Evolutionary conservation across 1,140 invertebrate species (phyloP).

Genomic region (Aphaenogaster ashmeadi): DNA sequence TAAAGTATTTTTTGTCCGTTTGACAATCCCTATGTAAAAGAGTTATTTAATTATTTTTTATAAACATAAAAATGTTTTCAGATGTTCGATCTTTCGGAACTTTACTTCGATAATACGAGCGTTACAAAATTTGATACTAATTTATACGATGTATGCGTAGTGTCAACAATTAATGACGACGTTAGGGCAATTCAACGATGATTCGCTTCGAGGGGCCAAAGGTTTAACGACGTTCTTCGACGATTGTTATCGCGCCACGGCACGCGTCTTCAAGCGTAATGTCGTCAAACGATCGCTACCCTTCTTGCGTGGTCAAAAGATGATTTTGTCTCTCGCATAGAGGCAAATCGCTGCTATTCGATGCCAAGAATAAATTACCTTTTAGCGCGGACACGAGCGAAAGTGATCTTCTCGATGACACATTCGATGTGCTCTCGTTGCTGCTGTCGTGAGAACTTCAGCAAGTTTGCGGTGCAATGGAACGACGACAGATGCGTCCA

Average conservation of each 20-base stretch:
- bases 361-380: neutral
- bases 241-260: conserved; percentile 78
- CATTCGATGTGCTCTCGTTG: conserved; percentile 59
- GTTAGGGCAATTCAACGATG: neutral
- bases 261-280: conserved; percentile 75
- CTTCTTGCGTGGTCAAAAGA: conserved; percentile 40
- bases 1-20: neutral
- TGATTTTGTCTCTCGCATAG: conserved; percentile 47
- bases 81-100: neutral
- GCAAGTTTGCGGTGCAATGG: neutral
- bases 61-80: neutral
- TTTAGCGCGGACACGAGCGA: neutral
- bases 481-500: conserved; percentile 50
- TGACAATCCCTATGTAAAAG: neutral
- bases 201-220: conserved; percentile 27
- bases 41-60: neutral
- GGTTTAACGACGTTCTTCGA: conserved; percentile 78
- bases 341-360: neutral
- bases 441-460: conserved; percentile 29
- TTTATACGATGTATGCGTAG: neutral
- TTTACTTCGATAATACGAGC: neutral
- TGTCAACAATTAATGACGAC: neutral
- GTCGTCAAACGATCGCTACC: conserved; percentile 72
- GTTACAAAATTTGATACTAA: neutral
- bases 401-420: neutral